Evolutionary conservation across 2,113 vertebrate species (phyloP).

Genomic region (Alectura lathami): DNA sequence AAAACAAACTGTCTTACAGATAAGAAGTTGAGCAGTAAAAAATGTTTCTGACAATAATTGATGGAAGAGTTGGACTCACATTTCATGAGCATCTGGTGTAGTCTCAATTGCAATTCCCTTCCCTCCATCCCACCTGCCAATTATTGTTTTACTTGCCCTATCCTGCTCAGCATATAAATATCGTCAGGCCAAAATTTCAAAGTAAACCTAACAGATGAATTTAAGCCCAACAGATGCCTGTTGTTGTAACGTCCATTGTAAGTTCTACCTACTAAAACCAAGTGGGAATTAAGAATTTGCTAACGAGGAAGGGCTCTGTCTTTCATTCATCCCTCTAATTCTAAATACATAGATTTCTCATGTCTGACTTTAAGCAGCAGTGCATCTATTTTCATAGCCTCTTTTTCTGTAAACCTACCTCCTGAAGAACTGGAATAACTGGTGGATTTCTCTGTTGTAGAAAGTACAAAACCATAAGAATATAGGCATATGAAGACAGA

Average conservation of each 20-base stretch:
- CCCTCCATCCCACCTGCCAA: constrained; percentile 2
- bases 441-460: constrained; percentile 96
- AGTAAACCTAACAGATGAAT: background rate
- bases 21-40: background rate
- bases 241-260: background rate
- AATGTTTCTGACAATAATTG: background rate
- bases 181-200: background rate
- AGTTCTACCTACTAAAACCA: background rate
- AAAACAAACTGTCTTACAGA: background rate
- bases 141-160: background rate
- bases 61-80: background rate
- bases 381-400: background rate
- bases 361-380: background rate
- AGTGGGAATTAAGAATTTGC: background rate
- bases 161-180: background rate
- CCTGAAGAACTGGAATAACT: constrained; percentile 96
- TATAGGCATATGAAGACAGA: constrained; percentile 98
- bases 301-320: background rate
- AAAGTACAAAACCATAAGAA: constrained; percentile 99
- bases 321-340: background rate
- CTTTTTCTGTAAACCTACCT: constrained; percentile 79
- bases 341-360: background rate
- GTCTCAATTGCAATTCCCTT: constrained; percentile 21
- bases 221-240: background rate
- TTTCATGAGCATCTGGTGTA: background rate